Percentiles rank a stretch among this genome's conserved stretches.
phyloP scores from a whole-genome alignment of 2,113 vertebrate species.

The Casuarius casuarius region DNA sequence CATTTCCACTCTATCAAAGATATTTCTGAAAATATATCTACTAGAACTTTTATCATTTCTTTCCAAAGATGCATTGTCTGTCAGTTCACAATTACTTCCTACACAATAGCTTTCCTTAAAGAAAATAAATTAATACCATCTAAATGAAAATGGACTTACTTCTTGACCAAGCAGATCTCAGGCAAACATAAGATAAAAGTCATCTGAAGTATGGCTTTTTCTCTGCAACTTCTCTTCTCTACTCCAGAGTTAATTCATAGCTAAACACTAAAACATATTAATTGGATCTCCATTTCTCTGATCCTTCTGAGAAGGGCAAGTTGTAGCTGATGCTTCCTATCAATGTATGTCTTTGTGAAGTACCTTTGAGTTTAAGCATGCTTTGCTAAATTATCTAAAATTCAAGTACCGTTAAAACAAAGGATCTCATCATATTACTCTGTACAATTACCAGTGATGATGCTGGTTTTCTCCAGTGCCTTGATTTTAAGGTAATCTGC shows the following conservation, averaged over 20 bases:
- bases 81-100: neutral
- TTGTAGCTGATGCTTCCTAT: neutral
- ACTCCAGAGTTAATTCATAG: neutral
- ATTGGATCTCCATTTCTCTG: neutral
- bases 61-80: neutral
- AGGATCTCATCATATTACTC: neutral
- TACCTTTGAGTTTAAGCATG: neutral
- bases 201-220: neutral
- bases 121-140: neutral
- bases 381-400: neutral
- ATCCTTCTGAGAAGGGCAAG: neutral
- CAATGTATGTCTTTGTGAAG: neutral
- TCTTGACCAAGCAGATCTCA: neutral
- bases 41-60: neutral
- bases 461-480: neutral
- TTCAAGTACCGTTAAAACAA: fast-evolving
- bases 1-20: neutral
- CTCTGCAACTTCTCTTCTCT: neutral
- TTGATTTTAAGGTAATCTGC: neutral
- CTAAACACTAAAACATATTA: neutral
- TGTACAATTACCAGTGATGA: neutral
- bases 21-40: neutral
- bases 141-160: neutral
- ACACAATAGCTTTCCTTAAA: neutral
- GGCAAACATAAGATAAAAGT: neutral